Percentiles rank a stretch among this genome's conserved stretches.
These are phyloP conservation scores for Tolypeutes matacus DNA, from an alignment of 2,797 vertebrate species.

Conservation along the genomic window DNA sequence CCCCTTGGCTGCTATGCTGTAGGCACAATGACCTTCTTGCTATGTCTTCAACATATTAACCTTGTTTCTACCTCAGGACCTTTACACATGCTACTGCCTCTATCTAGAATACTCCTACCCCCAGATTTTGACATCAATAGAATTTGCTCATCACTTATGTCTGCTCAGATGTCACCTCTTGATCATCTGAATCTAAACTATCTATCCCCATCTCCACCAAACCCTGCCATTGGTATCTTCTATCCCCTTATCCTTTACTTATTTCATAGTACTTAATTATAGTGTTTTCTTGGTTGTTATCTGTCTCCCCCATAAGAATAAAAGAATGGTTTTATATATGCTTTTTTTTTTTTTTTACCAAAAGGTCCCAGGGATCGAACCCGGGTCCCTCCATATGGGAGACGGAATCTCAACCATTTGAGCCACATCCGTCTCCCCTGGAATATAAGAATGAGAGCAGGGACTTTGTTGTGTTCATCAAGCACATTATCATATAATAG, in stretches of 20 bases:
- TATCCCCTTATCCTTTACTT: not conserved
- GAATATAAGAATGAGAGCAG: not conserved
- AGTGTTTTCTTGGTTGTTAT: not conserved
- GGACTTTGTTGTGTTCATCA: not conserved
- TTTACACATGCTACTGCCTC: not conserved
- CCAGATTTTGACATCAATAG: not conserved
- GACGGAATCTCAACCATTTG: too few relatives aligned
- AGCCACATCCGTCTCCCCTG: too few relatives aligned
- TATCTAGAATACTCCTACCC: not conserved
- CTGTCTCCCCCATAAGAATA: not conserved
- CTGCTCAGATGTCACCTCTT: not conserved
- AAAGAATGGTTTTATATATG: too few relatives aligned
- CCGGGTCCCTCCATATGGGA: too few relatives aligned
- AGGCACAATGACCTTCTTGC: not conserved
- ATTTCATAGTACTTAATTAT: not conserved
- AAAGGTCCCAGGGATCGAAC: too few relatives aligned
- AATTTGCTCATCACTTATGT: not conserved
- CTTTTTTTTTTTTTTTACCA: too few relatives aligned
- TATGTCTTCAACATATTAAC: not conserved
- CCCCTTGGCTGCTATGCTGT: not conserved
- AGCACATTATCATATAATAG: not conserved
- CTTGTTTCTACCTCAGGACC: not conserved
- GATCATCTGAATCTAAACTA: not conserved
- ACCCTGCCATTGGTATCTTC: not conserved
- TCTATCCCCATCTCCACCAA: not conserved